phyloP scores from a whole-genome alignment of 2,888 invertebrate genomes.

The Dicyrtoma fusca region DNA sequence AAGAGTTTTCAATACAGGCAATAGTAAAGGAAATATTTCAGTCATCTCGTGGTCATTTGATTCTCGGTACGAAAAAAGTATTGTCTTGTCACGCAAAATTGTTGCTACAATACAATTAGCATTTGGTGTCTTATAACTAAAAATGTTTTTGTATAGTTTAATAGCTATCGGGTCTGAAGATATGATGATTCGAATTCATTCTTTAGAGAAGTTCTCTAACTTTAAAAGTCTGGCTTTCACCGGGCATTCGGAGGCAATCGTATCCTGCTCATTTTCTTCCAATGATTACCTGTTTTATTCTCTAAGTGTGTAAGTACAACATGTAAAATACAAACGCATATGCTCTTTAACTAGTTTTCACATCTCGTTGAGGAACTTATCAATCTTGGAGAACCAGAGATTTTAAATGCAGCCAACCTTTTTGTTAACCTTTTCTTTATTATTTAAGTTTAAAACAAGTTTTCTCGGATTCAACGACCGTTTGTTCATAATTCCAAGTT shows the following conservation, averaged over 20 bases:
- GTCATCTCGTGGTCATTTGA: constrained; percentile 92
- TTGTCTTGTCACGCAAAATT: not conserved
- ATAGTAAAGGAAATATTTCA: constrained; percentile 80
- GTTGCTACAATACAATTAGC: no score
- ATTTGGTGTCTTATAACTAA: no score
- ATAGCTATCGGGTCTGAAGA: constrained; percentile 91
- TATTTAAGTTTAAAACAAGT: no score
- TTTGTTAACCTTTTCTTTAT: no score
- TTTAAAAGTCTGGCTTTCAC: constrained; percentile 76
- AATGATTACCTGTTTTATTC: constrained; percentile 83
- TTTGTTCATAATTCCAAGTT: no score
- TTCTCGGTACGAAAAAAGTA: constrained; percentile 66
- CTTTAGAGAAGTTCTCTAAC: constrained; percentile 74
- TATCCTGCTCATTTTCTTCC: constrained; percentile 85
- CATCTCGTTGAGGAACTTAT: no score
- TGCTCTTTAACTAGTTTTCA: no score
- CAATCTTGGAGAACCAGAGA: no score
- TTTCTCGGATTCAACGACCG: no score
- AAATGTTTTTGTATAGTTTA: constrained; percentile 61
- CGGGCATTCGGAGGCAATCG: constrained; percentile 82
- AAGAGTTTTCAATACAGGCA: constrained; percentile 71
- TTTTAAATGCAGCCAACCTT: no score
- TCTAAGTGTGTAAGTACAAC: constrained; percentile 65
- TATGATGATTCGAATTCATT: constrained; percentile 79
- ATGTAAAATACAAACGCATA: no score